Evolutionary conservation across 1,140 invertebrate species (phyloP), one percentile per base, ranked within the genome.

Genomic region (Nylanderia fulva): DNA sequence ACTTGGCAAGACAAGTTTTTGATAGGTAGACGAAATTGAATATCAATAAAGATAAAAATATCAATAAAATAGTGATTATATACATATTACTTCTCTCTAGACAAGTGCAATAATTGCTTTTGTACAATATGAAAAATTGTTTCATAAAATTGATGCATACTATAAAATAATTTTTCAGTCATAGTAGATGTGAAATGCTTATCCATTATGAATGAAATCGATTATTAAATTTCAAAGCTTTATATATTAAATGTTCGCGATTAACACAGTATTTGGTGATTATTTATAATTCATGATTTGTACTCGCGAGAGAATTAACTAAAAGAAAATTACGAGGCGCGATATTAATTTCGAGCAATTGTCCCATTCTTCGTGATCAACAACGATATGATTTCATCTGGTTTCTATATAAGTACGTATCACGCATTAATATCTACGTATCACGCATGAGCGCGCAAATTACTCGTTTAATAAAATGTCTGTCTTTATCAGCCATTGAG

Each of bases 341-440:
- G 29, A 39, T 54, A 77, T 88, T 88, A 88, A 85, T 88, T 88
- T 56, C 84, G 39, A 82, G 87, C 56, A 86, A 88, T 88, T 85
- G 71, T 75, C 36, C n/a, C 71, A 66, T 61, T 77, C 72, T 82
- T 85, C 75, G 69, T 82, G 86, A 75, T 83, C 69, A 85, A 80
- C 75, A 48, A 54, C 21, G 85, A 88, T 82, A 69, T 75, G 52
- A 21, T 82, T 61, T 82, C 27, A 79, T 84, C 74, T 58, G 63
- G 45, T 85, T 82, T 76, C 29, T 75, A 75, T 75, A 58, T 79
- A 87, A 86, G 69, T 75, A 83, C 83, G 54, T 80, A 87, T 88
- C 61, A 42, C n/a, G n/a, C n/a, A n/a, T n/a, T n/a, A n/a, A n/a
- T n/a, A n/a, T n/a, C n/a, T n/a, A n/a, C n/a, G n/a, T 68, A 88